phyloP scores from a whole-genome alignment of 2,888 invertebrate species.

The Microctonus aethiopoides region DNA sequence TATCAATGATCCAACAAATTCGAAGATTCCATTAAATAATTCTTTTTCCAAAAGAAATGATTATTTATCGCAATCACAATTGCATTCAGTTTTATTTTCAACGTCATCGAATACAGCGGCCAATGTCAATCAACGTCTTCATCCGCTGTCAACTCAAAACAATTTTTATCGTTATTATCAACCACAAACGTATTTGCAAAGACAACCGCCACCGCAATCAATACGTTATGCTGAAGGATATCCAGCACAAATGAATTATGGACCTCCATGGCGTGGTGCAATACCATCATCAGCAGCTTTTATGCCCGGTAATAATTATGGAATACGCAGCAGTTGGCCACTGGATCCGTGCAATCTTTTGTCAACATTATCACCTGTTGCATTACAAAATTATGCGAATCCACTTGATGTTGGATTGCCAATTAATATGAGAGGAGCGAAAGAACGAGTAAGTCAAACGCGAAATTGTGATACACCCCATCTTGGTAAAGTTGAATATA shows the following conservation, averaged over 20 bases:
- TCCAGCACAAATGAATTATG: slow-evolving; percentile 12
- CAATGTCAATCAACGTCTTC: too few relatives aligned
- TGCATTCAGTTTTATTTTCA: slow-evolving; percentile 9
- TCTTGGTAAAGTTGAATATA: slow-evolving; percentile 50
- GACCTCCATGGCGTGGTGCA: slow-evolving; percentile 22
- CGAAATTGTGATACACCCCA: slow-evolving; percentile 54
- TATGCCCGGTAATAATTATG: slow-evolving; percentile 32
- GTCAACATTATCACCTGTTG: slow-evolving; percentile 16
- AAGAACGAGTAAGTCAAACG: slow-evolving; percentile 15
- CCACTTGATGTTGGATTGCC: slow-evolving; percentile 14
- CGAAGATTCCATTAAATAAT: neutral
- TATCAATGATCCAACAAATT: neutral
- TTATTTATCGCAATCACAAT: neutral
- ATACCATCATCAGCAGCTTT: slow-evolving; percentile 15
- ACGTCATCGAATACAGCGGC: neutral
- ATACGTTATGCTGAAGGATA: slow-evolving; percentile 7
- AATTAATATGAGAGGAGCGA: slow-evolving; percentile 18
- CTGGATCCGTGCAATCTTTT: slow-evolving; percentile 27
- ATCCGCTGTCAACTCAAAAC: too few relatives aligned
- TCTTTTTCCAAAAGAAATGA: neutral
- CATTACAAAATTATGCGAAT: slow-evolving; percentile 31
- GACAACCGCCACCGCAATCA: too few relatives aligned
- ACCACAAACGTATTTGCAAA: too few relatives aligned
- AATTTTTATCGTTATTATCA: too few relatives aligned
- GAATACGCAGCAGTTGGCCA: slow-evolving; percentile 32